Evolutionary conservation across 1,140 invertebrate species (phyloP).

Genomic region (Ectropis grisescens): DNA sequence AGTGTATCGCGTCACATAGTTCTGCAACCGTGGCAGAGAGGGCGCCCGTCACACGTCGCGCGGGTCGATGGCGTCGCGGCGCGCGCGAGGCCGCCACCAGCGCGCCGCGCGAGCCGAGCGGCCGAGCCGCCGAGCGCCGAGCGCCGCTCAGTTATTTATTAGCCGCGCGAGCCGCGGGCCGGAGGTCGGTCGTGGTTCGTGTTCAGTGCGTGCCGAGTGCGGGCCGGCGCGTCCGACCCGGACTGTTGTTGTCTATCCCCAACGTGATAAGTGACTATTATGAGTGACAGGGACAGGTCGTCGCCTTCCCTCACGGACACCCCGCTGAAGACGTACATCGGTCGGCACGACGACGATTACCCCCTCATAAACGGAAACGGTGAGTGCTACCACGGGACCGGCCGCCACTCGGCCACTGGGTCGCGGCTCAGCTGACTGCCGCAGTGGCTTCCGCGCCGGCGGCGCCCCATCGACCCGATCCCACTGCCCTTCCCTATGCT

Average conservation of each 20-base stretch:
- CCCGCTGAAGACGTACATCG: slow-evolving; percentile 82
- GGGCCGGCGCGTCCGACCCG: slow-evolving; percentile 54
- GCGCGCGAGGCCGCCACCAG: slow-evolving; percentile 4
- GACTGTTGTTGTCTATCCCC: slow-evolving; percentile 43
- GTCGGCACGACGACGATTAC: slow-evolving; percentile 81
- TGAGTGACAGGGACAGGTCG: slow-evolving; percentile 84
- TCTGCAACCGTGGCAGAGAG: neutral
- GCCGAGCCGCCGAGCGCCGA: slow-evolving; percentile 14
- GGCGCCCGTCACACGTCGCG: slow-evolving; percentile 5
- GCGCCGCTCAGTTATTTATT: slow-evolving; percentile 42
- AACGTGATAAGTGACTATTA: slow-evolving; percentile 65
- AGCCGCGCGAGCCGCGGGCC: slow-evolving; percentile 61
- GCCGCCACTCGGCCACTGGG: slow-evolving; percentile 11
- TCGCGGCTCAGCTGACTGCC: slow-evolving; percentile 27
- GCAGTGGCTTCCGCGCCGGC: slow-evolving; percentile 40
- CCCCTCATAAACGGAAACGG: slow-evolving; percentile 80
- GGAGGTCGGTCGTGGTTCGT: slow-evolving; percentile 48
- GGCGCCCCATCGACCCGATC: slow-evolving; percentile 49
- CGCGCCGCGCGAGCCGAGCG: slow-evolving; percentile 12
- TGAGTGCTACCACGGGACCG: slow-evolving; percentile 64
- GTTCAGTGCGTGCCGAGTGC: slow-evolving; percentile 47
- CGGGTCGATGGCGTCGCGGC: slow-evolving; percentile 22
- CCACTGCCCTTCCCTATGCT: slow-evolving; percentile 22
- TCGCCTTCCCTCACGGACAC: slow-evolving; percentile 84
- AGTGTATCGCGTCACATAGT: no score